phyloP scores from a whole-genome alignment of 1,140 invertebrate genomes.

The Psix sp. region DNA sequence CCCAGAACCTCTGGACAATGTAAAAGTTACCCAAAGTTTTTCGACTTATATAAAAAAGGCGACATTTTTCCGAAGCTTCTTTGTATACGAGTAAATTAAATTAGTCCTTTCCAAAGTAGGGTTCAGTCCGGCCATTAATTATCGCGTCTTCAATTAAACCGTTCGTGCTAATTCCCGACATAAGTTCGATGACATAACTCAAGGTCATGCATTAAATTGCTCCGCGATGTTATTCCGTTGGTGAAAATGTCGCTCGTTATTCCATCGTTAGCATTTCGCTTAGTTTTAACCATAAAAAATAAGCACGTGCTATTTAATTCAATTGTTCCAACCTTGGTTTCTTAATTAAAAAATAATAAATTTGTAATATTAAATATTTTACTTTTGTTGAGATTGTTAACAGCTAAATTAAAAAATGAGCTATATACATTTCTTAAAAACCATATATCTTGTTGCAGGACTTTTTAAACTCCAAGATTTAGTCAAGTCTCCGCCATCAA shows the following conservation, averaged over 20 bases:
- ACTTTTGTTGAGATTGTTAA: too few species aligned
- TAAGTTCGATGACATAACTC: conserved; percentile 37
- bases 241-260: conserved; percentile 21
- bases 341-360: too few species aligned
- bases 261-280: conserved; percentile 13
- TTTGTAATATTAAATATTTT: too few species aligned
- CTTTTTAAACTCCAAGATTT: conserved; percentile 91
- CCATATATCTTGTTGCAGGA: conserved; percentile 79
- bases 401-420: too few species aligned
- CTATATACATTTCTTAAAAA: too few species aligned
- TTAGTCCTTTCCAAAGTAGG: conserved; percentile 19
- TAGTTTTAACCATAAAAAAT: too few species aligned
- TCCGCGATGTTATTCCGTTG: not conserved
- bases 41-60: conserved; percentile 6
- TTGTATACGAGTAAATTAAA: conserved; percentile 57
- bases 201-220: conserved; percentile 33
- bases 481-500: conserved; percentile 82
- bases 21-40: conserved; percentile 45
- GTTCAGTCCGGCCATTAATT: conserved; percentile 39
- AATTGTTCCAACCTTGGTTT: too few species aligned
- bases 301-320: too few species aligned
- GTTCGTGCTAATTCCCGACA: conserved; percentile 23
- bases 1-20: conserved; percentile 31
- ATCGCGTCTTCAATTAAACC: conserved; percentile 41
- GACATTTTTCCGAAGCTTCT: conserved; percentile 23